These are phyloP conservation scores for Morelia viridis DNA, from an alignment of 2,797 vertebrate species.

Conservation along the genomic window DNA sequence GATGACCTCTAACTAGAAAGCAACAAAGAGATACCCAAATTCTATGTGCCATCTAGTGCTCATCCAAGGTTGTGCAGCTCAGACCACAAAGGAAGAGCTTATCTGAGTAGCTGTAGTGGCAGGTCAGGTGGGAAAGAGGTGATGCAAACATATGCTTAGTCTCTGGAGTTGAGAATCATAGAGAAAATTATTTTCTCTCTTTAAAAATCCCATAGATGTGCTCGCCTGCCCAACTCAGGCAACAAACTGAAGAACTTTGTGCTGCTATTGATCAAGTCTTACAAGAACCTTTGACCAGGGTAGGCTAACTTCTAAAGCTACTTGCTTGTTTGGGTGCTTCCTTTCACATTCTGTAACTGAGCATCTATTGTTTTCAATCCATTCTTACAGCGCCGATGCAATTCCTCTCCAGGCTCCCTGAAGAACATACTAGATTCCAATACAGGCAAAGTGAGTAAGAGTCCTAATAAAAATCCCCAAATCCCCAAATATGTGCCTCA, in stretches of 20 bases:
- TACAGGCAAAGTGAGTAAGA: slow-evolving; percentile 69
- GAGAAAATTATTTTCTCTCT: slow-evolving; percentile 50
- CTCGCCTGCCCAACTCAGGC: slow-evolving; percentile 88
- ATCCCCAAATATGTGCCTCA: background rate
- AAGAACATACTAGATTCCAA: slow-evolving; percentile 64
- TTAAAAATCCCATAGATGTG: slow-evolving; percentile 79
- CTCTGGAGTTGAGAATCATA: slow-evolving; percentile 25
- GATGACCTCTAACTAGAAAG: background rate
- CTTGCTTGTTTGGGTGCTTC: slow-evolving; percentile 44
- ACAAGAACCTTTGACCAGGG: slow-evolving; percentile 80
- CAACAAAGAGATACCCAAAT: background rate
- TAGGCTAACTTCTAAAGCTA: slow-evolving; percentile 58
- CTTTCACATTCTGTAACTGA: slow-evolving; percentile 27
- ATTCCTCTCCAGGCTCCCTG: slow-evolving; percentile 70
- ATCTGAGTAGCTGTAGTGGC: background rate
- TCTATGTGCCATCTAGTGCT: background rate
- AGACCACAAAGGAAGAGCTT: background rate
- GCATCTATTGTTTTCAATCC: slow-evolving; percentile 27
- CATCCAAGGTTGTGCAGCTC: background rate
- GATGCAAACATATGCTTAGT: background rate
- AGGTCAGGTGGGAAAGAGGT: background rate
- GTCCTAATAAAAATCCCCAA: slow-evolving; percentile 8
- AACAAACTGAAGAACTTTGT: slow-evolving; percentile 91
- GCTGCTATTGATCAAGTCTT: slow-evolving; percentile 90
- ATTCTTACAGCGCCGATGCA: slow-evolving; percentile 70